Conservation (phyloP, 2,888 invertebrate genomes). For the Orgyia antiqua region DNA sequence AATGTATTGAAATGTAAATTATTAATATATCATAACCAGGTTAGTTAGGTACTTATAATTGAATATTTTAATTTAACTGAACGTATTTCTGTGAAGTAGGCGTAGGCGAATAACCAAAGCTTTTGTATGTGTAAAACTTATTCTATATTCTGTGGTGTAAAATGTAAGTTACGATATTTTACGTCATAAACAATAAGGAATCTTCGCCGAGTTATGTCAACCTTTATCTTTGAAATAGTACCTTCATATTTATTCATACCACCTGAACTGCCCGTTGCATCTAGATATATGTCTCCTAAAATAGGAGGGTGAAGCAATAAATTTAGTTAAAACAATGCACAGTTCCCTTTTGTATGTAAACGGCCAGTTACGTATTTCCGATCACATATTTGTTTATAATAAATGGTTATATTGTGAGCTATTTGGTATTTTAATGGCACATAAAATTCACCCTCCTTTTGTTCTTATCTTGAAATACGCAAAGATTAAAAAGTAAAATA, state of each 20-base stretch:
- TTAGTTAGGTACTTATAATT: too few relatives aligned
- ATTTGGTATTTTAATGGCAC: slow-evolving; percentile 23
- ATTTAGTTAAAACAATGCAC: slow-evolving; percentile 49
- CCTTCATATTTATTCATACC: background rate
- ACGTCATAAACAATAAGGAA: too few relatives aligned
- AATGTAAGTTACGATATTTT: too few relatives aligned
- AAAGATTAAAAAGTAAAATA: background rate
- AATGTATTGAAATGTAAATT: too few relatives aligned
- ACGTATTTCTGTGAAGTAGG: too few relatives aligned
- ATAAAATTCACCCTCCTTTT: slow-evolving; percentile 16
- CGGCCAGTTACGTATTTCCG: slow-evolving; percentile 49
- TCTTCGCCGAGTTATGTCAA: too few relatives aligned
- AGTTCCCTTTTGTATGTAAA: slow-evolving; percentile 49
- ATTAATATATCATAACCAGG: too few relatives aligned
- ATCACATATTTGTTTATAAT: slow-evolving; percentile 47
- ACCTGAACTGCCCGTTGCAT: slow-evolving; percentile 5
- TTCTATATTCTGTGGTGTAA: too few relatives aligned
- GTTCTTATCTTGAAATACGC: slow-evolving; percentile 12
- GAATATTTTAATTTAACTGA: too few relatives aligned
- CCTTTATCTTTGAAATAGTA: too few relatives aligned
- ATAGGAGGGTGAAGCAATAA: slow-evolving; percentile 36
- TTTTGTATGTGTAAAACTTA: too few relatives aligned
- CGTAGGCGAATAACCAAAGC: too few relatives aligned
- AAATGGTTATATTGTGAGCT: slow-evolving; percentile 19
- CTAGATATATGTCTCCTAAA: slow-evolving; percentile 16